Conservation (phyloP, 2,797 vertebrate genomes). For the Sebastolobus alascanus region DNA sequence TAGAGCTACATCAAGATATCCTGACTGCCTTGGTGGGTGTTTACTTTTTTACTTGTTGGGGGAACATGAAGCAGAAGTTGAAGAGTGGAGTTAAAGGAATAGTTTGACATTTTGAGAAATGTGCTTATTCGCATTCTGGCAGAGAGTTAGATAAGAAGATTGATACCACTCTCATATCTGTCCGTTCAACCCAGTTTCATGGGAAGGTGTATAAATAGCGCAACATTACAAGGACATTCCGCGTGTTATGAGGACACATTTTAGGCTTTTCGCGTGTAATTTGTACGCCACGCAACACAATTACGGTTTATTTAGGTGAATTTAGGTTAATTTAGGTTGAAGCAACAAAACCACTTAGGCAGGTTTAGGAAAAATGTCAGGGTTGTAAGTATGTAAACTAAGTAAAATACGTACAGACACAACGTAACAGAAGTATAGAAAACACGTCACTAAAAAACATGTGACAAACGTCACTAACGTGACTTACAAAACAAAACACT, state of each 20-base stretch:
- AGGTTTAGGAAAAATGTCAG: neutral
- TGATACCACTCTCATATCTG: neutral
- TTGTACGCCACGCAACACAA: neutral
- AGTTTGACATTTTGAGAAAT: neutral
- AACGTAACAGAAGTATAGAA: too few species aligned
- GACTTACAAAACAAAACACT: too few species aligned
- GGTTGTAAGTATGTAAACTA: neutral
- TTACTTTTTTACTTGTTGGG: neutral
- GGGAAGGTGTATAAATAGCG: neutral
- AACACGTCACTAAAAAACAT: too few species aligned
- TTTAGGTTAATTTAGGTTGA: neutral
- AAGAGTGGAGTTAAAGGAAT: neutral
- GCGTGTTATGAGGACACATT: neutral
- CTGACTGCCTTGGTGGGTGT: neutral
- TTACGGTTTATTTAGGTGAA: too few species aligned
- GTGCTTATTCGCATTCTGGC: neutral
- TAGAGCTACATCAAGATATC: conserved; percentile 1
- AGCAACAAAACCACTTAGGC: neutral
- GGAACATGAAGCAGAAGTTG: neutral
- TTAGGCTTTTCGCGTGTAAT: neutral
- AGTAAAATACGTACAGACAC: too few species aligned
- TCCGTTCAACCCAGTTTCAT: neutral
- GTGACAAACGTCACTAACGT: accelerated
- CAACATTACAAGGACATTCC: neutral
- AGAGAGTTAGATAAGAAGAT: neutral